Conservation (phyloP, 2,888 invertebrate genomes). For the Podotricha telesiphe region DNA sequence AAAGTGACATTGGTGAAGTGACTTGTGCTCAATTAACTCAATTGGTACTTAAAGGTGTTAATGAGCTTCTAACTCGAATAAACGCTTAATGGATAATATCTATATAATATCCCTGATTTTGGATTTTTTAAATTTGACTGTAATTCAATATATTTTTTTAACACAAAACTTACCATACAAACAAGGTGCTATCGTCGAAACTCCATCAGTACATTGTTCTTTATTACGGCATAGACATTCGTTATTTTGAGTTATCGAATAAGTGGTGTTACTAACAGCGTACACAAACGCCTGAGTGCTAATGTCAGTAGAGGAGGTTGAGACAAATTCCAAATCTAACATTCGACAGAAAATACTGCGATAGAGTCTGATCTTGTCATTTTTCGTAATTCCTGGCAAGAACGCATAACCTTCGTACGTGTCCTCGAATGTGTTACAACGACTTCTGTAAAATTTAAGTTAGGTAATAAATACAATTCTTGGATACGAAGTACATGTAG, state of each 20-base stretch:
- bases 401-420: slow-evolving; percentile 89
- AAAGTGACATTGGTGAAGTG: no score
- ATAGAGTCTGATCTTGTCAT: slow-evolving; percentile 84
- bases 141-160: no score
- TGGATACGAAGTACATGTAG: no score
- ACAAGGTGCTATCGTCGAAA: slow-evolving; percentile 88
- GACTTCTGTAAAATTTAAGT: slow-evolving; percentile 70
- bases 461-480: no score
- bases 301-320: slow-evolving; percentile 50
- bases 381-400: slow-evolving; percentile 83
- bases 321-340: slow-evolving; percentile 71
- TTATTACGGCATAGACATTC: slow-evolving; percentile 84
- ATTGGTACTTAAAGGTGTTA: no score
- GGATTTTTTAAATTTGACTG: no score
- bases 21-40: no score
- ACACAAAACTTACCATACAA: slow-evolving; percentile 86
- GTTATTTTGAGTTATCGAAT: slow-evolving; percentile 85
- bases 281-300: slow-evolving; percentile 86
- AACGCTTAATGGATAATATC: no score
- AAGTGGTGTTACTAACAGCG: slow-evolving; percentile 83
- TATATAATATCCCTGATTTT: no score
- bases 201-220: slow-evolving; percentile 80
- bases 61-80: no score
- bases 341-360: slow-evolving; percentile 90
- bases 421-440: slow-evolving; percentile 87